Evolutionary conservation across 2,888 invertebrate genomes (phyloP).

Genomic region (Drosophila antonietae): DNA sequence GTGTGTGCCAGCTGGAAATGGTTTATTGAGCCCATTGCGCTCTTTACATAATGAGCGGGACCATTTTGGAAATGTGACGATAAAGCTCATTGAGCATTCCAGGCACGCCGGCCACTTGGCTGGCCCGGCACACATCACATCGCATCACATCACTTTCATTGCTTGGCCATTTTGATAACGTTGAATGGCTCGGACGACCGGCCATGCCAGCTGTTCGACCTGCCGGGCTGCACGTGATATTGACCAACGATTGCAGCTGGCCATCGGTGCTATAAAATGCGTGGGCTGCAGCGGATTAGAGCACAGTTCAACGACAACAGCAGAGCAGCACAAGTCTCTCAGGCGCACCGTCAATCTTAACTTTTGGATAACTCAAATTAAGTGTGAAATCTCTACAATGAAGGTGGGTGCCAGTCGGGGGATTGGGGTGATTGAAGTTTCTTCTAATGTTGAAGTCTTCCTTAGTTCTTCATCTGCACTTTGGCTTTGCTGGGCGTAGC

Average conservation of each 20-base stretch:
- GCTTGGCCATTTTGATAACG: conserved; percentile 68
- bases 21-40: conserved; percentile 65
- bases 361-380: conserved; percentile 78
- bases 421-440: neutral
- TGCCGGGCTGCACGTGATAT: conserved; percentile 48
- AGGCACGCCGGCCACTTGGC: conserved; percentile 47
- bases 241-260: conserved; percentile 53
- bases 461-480: conserved; percentile 80
- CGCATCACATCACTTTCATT: conserved; percentile 66
- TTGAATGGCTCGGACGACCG: conserved; percentile 44
- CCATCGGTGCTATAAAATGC: conserved; percentile 75
- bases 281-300: conserved; percentile 47
- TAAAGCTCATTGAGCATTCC: conserved; percentile 64
- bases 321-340: conserved; percentile 61
- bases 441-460: conserved; percentile 8
- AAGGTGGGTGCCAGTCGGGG: conserved; percentile 71
- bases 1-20: conserved; percentile 46
- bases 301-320: conserved; percentile 81
- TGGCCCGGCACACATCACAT: conserved; percentile 30
- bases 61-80: conserved; percentile 51
- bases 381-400: conserved; percentile 83
- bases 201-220: conserved; percentile 21
- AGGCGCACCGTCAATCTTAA: conserved; percentile 58
- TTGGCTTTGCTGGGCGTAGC: conserved; percentile 79
- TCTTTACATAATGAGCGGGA: conserved; percentile 71